These are phyloP conservation scores for Drosophila bipectinata DNA, from an alignment of 1,140 invertebrate genomes.

Conservation along the genomic window DNA sequence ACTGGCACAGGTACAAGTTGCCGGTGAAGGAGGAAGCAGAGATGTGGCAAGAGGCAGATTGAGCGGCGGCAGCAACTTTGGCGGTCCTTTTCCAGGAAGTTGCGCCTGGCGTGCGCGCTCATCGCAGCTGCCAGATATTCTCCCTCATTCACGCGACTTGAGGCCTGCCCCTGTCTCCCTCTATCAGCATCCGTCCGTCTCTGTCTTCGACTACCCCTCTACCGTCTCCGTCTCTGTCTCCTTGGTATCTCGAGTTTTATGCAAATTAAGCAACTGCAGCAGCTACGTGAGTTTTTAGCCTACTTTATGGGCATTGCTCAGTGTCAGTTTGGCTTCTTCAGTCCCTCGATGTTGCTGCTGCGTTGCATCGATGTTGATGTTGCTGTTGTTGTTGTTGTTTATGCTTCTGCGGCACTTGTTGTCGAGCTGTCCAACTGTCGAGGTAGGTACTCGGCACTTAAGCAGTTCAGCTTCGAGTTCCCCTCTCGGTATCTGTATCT, in stretches of 20 bases:
- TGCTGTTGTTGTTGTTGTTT: conserved; percentile 23
- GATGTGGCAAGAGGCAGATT: conserved; percentile 33
- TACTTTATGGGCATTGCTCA: conserved; percentile 75
- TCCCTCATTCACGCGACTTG: conserved; percentile 67
- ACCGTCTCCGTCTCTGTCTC: not conserved
- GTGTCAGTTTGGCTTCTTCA: conserved; percentile 45
- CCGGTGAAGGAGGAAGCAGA: conserved; percentile 28
- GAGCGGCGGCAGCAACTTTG: conserved; percentile 67
- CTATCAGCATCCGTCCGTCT: conserved; percentile 14
- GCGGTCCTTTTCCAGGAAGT: conserved; percentile 81
- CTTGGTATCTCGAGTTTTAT: conserved; percentile 69
- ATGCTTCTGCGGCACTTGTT: conserved; percentile 52
- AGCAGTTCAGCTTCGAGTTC: conserved; percentile 62
- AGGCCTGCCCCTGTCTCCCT: conserved; percentile 19
- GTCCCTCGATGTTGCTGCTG: conserved; percentile 32
- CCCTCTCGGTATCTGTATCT: conserved; percentile 53
- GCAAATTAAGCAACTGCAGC: conserved; percentile 71
- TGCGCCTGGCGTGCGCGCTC: conserved; percentile 78
- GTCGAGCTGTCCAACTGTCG: conserved; percentile 62
- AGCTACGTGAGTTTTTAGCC: conserved; percentile 62
- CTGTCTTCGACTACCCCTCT: not conserved
- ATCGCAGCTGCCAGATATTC: conserved; percentile 65
- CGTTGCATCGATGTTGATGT: not conserved
- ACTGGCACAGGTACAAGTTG: conserved; percentile 54
- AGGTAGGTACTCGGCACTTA: conserved; percentile 65